Evolutionary conservation across 1,140 invertebrate species (phyloP), one percentile per base, ranked within the genome.

Genomic region (Drosophila oshimai): DNA sequence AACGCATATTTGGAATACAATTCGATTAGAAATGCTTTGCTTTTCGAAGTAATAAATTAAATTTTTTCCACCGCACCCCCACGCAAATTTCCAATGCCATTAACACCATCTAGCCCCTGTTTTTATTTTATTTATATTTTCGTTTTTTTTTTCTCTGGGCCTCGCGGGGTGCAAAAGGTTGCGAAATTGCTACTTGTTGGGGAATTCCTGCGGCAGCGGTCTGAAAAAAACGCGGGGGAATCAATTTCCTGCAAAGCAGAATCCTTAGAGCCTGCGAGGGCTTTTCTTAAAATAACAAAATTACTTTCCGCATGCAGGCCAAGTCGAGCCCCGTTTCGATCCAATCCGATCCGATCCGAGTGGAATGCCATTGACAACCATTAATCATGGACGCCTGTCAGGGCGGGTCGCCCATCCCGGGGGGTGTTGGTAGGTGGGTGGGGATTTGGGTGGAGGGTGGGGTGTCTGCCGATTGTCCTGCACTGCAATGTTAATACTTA

Each of bases 381-480:
- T 89, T 89, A 89, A 89, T 89, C 87, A 89, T 89, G 87, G 83
- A 74, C 76, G 81, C 81, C 87, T 89, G 87, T 87, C 87, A 89
- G 79, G 83, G 81, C 88, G 83, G 79, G 78, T 75, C 61, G 58
- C 45, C 60, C 24, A 45, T 34, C 68, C 50, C 31, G 17, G 28
- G 29, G 70, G 58, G 39, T 36, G 58, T 31, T 36, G 31, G 39
- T 9, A 45, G 10, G 24, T 31, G 61, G 46, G 68, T 60, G 72
- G 44, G 61, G 7, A 42, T 29, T 28, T 17, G 18, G 18, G 17
- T 29, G 31, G 12, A 18, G 42, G 72, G 26, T 24, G 39, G 28
- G 18, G 20, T 44, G 57, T 53, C 60, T 67, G 47, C 51, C 61
- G 78, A 83, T 57, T 83, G 79, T 79, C 79, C 79, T 84, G 70